Percentiles rank a stretch among this genome's conserved stretches.
Evolutionary conservation across 1,140 invertebrate genomes (phyloP).

Genomic region (Drosophila fuyamai): DNA sequence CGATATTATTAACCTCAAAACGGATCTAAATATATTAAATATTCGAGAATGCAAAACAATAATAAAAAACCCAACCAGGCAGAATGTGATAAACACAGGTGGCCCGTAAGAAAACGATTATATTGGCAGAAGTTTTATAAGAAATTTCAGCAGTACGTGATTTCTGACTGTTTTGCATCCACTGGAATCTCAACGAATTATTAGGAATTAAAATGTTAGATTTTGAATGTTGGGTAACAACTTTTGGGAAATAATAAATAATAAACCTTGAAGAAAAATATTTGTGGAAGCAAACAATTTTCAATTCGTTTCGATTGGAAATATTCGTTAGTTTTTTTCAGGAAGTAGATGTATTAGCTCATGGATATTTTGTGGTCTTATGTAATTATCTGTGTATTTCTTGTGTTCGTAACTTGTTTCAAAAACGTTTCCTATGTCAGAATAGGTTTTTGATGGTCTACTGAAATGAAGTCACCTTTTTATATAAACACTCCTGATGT

Average conservation of each 20-base stretch:
- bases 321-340: neutral
- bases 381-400: neutral
- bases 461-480: neutral
- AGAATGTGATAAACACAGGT: conserved; percentile 31
- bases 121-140: conserved; percentile 2
- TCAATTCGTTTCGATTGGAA: neutral
- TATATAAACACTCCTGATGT: neutral
- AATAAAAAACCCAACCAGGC: conserved; percentile 15
- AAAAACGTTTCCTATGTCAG: neutral
- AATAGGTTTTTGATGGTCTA: conserved; percentile 8
- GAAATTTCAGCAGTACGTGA: conserved; percentile 27
- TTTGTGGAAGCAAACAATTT: neutral
- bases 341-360: neutral
- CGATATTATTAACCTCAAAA: conserved; percentile 67
- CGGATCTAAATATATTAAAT: conserved; percentile 22
- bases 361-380: neutral
- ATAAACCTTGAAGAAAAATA: neutral
- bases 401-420: conserved; percentile 15
- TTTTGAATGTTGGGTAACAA: neutral
- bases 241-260: neutral
- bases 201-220: neutral
- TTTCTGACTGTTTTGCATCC: neutral
- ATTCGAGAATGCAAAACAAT: conserved; percentile 19
- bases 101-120: neutral
- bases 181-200: neutral